phyloP scores from a whole-genome alignment of 2,888 invertebrate species.

The Pycnomerus fuliginosus region DNA sequence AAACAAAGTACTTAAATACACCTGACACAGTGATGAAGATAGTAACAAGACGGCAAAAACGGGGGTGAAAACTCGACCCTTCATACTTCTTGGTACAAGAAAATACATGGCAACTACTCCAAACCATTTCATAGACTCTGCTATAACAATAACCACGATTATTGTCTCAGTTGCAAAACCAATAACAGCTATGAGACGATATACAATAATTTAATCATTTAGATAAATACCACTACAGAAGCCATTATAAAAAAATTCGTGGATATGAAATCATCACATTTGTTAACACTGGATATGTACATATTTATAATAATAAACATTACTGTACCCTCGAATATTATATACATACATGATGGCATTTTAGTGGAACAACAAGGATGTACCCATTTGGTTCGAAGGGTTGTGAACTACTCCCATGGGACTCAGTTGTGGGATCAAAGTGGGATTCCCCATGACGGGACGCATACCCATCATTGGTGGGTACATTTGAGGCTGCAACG shows the following conservation, averaged over 20 bases:
- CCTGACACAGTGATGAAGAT: too few species aligned
- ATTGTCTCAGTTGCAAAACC: too few species aligned
- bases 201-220: slow-evolving; percentile 19
- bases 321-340: slow-evolving; percentile 41
- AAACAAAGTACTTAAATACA: too few species aligned
- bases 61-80: too few species aligned
- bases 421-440: slow-evolving; percentile 44
- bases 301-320: slow-evolving; percentile 27
- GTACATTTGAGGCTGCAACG: slow-evolving; percentile 45
- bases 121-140: too few species aligned
- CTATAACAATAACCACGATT: too few species aligned
- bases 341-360: slow-evolving; percentile 34
- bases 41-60: too few species aligned
- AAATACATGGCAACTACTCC: too few species aligned
- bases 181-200: too few species aligned
- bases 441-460: slow-evolving; percentile 41
- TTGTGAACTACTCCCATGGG: slow-evolving; percentile 41
- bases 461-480: slow-evolving; percentile 50
- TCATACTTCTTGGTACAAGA: too few species aligned
- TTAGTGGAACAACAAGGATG: slow-evolving; percentile 48
- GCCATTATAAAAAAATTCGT: slow-evolving; percentile 29
- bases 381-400: slow-evolving; percentile 44
- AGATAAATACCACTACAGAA: slow-evolving; percentile 20
- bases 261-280: slow-evolving; percentile 33
- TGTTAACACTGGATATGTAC: slow-evolving; percentile 36